A percentile compares a stretch with the other conserved stretches of the same genome.
Evolutionary conservation across 2,797 vertebrate genomes (phyloP).

Genomic region (Garrulus glandarius): DNA sequence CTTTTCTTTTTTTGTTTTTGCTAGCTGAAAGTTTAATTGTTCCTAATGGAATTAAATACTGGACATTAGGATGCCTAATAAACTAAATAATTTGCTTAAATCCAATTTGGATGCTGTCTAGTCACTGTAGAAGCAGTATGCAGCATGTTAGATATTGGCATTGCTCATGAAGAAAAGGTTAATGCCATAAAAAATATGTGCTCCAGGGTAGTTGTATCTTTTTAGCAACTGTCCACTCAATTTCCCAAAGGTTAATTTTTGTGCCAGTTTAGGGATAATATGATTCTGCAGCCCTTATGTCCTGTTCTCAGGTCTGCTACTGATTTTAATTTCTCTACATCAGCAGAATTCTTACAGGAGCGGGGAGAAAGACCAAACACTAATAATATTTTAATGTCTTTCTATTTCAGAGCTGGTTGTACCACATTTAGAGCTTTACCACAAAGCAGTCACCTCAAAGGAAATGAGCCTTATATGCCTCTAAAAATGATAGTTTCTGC

Average conservation of each 20-base stretch:
- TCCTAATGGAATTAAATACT: not conserved
- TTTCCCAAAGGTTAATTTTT: slow-evolving; percentile 2
- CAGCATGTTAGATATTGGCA: not conserved
- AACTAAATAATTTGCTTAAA: slow-evolving; percentile 18
- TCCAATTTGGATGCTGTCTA: slow-evolving; percentile 2
- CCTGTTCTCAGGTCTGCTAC: not conserved
- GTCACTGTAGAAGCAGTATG: not conserved
- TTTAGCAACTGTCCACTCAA: not conserved
- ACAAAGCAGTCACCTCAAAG: not conserved
- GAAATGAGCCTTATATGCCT: not conserved
- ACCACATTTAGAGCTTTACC: not conserved
- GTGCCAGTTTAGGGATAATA: not conserved
- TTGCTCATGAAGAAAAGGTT: not conserved
- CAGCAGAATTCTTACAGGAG: not conserved
- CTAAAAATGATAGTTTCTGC: not conserved
- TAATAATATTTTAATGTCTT: not conserved
- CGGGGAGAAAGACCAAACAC: not conserved
- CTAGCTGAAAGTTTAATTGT: not conserved
- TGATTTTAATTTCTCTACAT: slow-evolving; percentile 5
- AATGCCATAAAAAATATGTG: not conserved
- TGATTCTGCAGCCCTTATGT: not conserved
- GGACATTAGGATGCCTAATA: not conserved
- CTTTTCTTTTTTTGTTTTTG: not conserved
- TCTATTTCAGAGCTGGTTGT: not conserved
- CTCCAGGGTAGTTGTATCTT: not conserved